Percentiles rank a stretch among this genome's conserved stretches.
Evolutionary conservation across 2,113 vertebrate species (phyloP).

Genomic region (Lasiurus borealis): DNA sequence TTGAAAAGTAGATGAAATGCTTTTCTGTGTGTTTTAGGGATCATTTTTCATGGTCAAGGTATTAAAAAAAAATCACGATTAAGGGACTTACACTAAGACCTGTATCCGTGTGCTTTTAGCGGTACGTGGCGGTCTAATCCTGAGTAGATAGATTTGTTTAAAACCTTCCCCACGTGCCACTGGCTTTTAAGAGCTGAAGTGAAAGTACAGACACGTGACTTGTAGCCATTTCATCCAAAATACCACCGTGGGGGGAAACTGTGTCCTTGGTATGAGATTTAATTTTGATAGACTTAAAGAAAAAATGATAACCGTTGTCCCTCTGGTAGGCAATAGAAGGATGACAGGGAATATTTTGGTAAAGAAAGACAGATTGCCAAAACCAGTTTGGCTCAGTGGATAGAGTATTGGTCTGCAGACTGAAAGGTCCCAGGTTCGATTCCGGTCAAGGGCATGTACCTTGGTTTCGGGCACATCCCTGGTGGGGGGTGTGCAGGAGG

Average conservation of each 20-base stretch:
- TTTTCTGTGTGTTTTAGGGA: not conserved
- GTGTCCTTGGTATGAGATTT: not conserved
- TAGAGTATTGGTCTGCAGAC: too few relatives aligned
- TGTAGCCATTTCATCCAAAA: not conserved
- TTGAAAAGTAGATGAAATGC: conserved; percentile 26
- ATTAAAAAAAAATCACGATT: conserved; percentile 5
- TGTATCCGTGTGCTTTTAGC: not conserved
- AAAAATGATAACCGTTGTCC: too few relatives aligned
- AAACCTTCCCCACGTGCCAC: not conserved
- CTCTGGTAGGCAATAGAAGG: too few relatives aligned
- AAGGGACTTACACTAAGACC: not conserved
- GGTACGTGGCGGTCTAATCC: not conserved
- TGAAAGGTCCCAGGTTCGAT: too few relatives aligned
- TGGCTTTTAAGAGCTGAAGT: conserved; percentile 17
- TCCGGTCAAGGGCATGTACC: too few relatives aligned
- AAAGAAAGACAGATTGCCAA: not conserved
- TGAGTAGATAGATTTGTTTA: not conserved
- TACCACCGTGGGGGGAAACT: not conserved
- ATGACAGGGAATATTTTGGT: not conserved
- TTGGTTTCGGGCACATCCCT: too few relatives aligned
- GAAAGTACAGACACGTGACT: accelerated
- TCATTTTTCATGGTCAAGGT: conserved; percentile 7
- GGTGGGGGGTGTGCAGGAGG: too few relatives aligned
- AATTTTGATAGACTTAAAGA: not conserved
- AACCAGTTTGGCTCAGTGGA: too few relatives aligned